Conservation (phyloP, 2,888 invertebrate species). For the Amphipyra berbera region DNA sequence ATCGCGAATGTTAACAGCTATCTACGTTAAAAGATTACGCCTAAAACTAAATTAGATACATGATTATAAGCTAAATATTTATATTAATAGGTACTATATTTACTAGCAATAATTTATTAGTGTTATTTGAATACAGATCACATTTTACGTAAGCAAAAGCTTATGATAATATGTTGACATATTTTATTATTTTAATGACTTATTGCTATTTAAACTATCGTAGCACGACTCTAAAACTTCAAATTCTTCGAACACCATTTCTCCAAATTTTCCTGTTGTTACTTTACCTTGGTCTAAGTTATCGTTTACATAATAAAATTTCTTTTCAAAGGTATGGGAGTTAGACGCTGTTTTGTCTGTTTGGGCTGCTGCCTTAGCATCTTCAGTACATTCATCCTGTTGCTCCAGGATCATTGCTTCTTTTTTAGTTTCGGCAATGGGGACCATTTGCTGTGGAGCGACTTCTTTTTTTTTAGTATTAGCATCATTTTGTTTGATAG, state of each 20-base stretch:
- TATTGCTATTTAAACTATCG: constrained; percentile 90
- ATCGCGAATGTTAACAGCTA: constrained; percentile 69
- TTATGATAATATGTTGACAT: constrained; percentile 67
- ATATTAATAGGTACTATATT: constrained; percentile 71
- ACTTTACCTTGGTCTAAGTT: constrained; percentile 89
- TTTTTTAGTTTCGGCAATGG: constrained; percentile 50
- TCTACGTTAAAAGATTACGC: constrained; percentile 59
- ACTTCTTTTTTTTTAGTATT: constrained; percentile 55
- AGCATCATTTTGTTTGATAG: constrained; percentile 54
- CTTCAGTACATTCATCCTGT: constrained; percentile 61
- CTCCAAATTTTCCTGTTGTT: constrained; percentile 92
- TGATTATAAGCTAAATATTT: constrained; percentile 73
- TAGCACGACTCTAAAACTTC: constrained; percentile 92
- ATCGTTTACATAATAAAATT: constrained; percentile 91
- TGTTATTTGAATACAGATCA: constrained; percentile 86
- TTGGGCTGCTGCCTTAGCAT: constrained; percentile 57
- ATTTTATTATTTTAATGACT: constrained; percentile 80
- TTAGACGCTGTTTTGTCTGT: constrained; percentile 72
- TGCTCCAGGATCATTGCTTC: constrained; percentile 59
- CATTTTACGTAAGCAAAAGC: constrained; percentile 80
- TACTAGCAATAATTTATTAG: constrained; percentile 86
- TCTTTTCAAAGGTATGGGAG: constrained; percentile 86
- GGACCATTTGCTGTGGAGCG: constrained; percentile 55
- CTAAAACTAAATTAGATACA: constrained; percentile 72
- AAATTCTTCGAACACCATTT: constrained; percentile 96